phyloP scores from a whole-genome alignment of 2,797 vertebrate species.

The Cossypha caffra region DNA sequence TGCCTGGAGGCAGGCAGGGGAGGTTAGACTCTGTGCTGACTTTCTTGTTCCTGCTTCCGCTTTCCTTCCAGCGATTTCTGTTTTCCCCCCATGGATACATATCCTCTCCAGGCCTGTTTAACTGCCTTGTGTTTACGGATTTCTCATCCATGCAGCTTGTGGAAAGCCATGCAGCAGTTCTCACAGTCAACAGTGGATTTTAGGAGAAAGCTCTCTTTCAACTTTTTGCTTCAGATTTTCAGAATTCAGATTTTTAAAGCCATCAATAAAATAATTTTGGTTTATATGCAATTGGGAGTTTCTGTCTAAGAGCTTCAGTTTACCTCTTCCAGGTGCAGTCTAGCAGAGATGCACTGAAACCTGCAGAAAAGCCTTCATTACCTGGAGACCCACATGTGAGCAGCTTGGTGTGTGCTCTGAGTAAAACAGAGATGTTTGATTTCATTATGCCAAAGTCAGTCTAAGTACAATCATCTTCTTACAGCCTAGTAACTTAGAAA shows the following conservation, averaged over 20 bases:
- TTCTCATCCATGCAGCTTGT: background rate
- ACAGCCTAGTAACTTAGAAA: background rate
- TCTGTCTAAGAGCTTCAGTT: background rate
- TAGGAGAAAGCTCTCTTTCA: background rate
- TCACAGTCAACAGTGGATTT: background rate
- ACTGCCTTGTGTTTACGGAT: background rate
- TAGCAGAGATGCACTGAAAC: background rate
- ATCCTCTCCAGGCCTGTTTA: background rate
- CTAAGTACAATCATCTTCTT: background rate
- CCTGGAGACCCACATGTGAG: background rate
- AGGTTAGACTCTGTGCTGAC: background rate
- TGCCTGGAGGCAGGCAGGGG: background rate
- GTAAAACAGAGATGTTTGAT: background rate
- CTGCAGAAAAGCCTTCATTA: background rate
- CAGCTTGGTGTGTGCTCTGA: background rate
- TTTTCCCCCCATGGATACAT: background rate
- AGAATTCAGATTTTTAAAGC: slow-evolving; percentile 1
- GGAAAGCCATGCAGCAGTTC: background rate
- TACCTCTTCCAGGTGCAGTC: background rate
- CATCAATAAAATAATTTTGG: background rate
- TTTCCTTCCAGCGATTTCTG: background rate
- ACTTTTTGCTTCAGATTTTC: background rate
- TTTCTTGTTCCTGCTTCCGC: slow-evolving; percentile 6
- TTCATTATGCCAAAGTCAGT: background rate
- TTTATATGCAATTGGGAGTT: background rate